Evolutionary conservation across 2,797 vertebrate species (phyloP), one percentile per base, ranked within the genome.

Genomic region (Lepus townsendii): DNA sequence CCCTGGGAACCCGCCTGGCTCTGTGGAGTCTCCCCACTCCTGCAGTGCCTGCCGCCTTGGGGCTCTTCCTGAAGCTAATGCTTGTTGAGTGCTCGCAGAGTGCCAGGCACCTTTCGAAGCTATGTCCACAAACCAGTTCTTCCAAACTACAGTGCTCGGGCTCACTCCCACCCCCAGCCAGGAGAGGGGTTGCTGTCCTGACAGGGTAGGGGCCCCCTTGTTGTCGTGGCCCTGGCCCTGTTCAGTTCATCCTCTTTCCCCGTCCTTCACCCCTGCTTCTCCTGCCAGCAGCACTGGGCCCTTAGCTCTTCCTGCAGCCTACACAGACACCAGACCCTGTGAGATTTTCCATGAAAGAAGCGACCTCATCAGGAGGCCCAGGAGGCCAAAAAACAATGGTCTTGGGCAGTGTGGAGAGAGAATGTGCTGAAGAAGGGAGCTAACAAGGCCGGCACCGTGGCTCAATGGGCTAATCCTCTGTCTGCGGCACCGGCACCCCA

Each of bases 271-370:
- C 83, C 63, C n/a, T 63, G 52, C 1, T 85, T 66, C 27, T 93
- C 20, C 42, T 54, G 13, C 35, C 68, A 75, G 47, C 8, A 84
- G 63, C 2, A 0, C n/a, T 16, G 0, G 13, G 4, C 11, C 73
- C 68, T 92, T 35, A 62, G 78, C 50, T 92, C 38, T 38, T 92
- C 76, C 11, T 57, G 24, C 87, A 71, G 19, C 65, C 80, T 16
- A 69, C 54, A 84, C 80, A 82, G 75, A 32, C 2, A 77, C 24
- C 47, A 73, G 54, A 12, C 60, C 38, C 69, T 83, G 1, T 27
- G 89, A 91, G 65, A 30, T 24, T 79, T 82, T 72, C 68, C 75
- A 77, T 32, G 54, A 72, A 72, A 62, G 79, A 88, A 83, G 87
- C 77, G 20, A 82, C 35, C 69, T 87, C 47, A 83, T 91, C 50